Evolutionary conservation across 2,888 invertebrate species (phyloP).

Genomic region (Lasioglossum figueresi): DNA sequence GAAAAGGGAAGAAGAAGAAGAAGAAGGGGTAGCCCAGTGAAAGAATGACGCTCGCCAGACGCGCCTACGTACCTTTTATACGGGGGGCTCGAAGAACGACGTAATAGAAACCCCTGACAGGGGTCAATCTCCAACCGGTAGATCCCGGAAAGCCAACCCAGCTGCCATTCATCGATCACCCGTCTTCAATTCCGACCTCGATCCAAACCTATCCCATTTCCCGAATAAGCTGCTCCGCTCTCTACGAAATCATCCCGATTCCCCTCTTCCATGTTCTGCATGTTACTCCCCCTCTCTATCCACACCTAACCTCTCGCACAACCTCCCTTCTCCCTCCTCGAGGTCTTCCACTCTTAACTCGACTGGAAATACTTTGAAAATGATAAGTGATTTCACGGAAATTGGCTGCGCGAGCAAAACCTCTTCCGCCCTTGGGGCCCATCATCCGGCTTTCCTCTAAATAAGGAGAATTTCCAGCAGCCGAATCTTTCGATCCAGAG

Average conservation of each 20-base stretch:
- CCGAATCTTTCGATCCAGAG: background rate
- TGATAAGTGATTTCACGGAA: slow-evolving; percentile 46
- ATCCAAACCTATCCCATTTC: slow-evolving; percentile 67
- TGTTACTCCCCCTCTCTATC: slow-evolving; percentile 28
- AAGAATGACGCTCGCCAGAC: slow-evolving; percentile 37
- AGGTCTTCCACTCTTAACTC: slow-evolving; percentile 14
- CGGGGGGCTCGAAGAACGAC: slow-evolving; percentile 65
- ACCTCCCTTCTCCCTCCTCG: background rate
- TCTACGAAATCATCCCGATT: slow-evolving; percentile 50
- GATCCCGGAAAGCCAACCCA: slow-evolving; percentile 73
- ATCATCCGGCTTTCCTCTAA: slow-evolving; percentile 18
- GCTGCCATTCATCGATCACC: slow-evolving; percentile 74
- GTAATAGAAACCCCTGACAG: slow-evolving; percentile 79
- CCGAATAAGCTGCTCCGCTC: slow-evolving; percentile 61
- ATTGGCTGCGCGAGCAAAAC: background rate
- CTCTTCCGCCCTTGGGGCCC: background rate
- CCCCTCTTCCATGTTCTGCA: slow-evolving; percentile 53
- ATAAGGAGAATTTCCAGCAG: slow-evolving; percentile 24
- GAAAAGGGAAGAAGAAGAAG: background rate
- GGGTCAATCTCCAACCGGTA: slow-evolving; percentile 78
- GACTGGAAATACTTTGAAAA: slow-evolving; percentile 38
- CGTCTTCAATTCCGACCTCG: slow-evolving; percentile 60
- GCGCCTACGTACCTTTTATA: slow-evolving; percentile 45
- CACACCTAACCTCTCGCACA: background rate
- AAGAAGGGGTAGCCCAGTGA: background rate